Evolutionary conservation across 2,888 invertebrate species (phyloP), one percentile per base, ranked within the genome.

Genomic region (Clunio marinus): DNA sequence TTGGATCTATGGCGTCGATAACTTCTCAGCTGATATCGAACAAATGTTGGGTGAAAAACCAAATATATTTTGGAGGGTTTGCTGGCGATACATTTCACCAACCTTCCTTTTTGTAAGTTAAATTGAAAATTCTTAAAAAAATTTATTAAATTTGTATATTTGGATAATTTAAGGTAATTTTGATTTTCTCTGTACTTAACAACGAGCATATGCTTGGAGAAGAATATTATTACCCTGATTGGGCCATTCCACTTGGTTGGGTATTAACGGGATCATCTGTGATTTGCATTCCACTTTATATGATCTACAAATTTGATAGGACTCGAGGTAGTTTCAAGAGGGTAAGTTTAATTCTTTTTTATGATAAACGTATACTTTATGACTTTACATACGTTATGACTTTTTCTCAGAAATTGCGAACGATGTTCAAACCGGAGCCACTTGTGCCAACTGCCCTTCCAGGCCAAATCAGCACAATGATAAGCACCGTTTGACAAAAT

Each of bases 81-180:
- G 92, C 76, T 94, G 93, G 94, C 87, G 88, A 59, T 91, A 88
- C 75, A 90, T 92, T 73, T 90, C 91, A 75, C 94, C 94, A 0
- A 83, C 89, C 32, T 92, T 93, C 78, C 84, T 93, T 73, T 81
- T 92, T 77, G 93, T 89, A 77, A 78, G 79, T 74, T 28, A 2
- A 55, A 25, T 37, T 28, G 41, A 69, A 15, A 58, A 22, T 35
- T 15, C 7, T 27, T 24, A 15, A 45, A n/a, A n/a, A n/a, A n/a
- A n/a, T n/a, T n/a, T n/a, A n/a, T n/a, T n/a, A n/a, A n/a, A n/a
- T 71, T 76, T 78, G 24, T 76, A 22, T n/a, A n/a, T n/a, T n/a
- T n/a, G n/a, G n/a, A n/a, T n/a, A n/a, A n/a, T 41, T 62, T 1
- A 17, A 88, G 88, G 80, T 86, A 13, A 88, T 95, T 70, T 93